Conservation (phyloP, 2,888 invertebrate genomes). For the Drosophila tripunctata region DNA sequence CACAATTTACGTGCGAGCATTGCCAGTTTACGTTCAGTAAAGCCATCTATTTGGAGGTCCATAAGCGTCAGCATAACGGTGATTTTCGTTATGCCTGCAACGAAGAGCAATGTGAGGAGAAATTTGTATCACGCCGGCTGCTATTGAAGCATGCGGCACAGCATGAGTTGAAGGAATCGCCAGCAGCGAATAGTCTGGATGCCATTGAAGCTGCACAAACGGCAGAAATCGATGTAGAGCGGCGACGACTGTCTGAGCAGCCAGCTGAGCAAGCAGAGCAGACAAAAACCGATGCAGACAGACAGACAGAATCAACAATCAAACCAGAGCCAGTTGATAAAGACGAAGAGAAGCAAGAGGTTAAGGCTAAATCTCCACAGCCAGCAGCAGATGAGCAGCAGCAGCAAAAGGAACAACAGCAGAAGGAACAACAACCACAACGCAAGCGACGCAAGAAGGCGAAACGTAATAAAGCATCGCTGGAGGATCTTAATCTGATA, state of each 20-base stretch:
- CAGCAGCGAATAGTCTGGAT: background rate
- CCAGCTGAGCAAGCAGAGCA: constrained; percentile 11
- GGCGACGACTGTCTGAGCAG: constrained; percentile 18
- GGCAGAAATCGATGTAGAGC: constrained; percentile 11
- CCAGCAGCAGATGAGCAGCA: background rate
- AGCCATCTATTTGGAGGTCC: constrained; percentile 92
- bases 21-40: constrained; percentile 90
- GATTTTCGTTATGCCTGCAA: constrained; percentile 90
- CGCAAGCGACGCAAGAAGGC: constrained; percentile 83
- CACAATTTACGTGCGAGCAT: constrained; percentile 91
- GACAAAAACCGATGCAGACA: background rate
- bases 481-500: constrained; percentile 89
- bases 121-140: constrained; percentile 92
- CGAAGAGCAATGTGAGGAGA: constrained; percentile 89
- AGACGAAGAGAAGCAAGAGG: constrained; percentile 5
- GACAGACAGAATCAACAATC: background rate
- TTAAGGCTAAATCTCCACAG: background rate
- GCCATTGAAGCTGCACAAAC: constrained; percentile 11
- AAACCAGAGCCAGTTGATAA: constrained; percentile 5
- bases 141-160: constrained; percentile 89
- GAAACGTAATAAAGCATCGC: constrained; percentile 80
- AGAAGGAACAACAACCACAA: constrained; percentile 43
- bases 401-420: constrained; percentile 29
- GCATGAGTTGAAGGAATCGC: constrained; percentile 84
- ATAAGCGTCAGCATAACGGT: constrained; percentile 90